These are phyloP conservation scores for Cliona cf. orientalis DNA, from an alignment of 37 sponge, comb jelly and placozoan species.

Conservation along the genomic window DNA sequence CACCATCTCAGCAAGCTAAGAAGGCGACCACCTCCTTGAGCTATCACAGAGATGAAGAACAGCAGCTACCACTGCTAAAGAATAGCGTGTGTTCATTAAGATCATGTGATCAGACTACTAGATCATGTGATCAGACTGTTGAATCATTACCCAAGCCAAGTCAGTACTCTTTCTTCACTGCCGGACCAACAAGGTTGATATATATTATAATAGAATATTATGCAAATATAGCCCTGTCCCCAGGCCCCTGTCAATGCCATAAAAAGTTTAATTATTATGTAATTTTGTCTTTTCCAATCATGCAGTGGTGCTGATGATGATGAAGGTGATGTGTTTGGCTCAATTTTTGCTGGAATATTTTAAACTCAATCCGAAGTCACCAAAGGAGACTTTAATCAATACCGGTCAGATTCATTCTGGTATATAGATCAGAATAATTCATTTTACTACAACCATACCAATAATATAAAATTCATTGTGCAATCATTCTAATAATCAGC, in stretches of 20 bases:
- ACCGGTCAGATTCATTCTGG: background rate
- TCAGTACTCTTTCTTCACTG: constrained; percentile 33
- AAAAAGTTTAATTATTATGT: background rate
- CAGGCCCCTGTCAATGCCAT: too few species aligned
- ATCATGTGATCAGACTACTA: too few species aligned
- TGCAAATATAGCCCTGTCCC: too few species aligned
- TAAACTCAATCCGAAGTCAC: background rate
- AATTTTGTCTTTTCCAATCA: background rate
- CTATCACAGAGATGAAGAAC: too few species aligned
- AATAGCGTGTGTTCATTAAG: too few species aligned
- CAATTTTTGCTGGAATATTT: constrained; percentile 53
- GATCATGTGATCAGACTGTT: too few species aligned
- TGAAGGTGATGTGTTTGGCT: constrained; percentile 31
- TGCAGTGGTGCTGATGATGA: constrained; percentile 13
- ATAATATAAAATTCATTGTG: background rate
- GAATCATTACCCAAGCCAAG: too few species aligned
- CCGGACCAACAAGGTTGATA: constrained; percentile 36
- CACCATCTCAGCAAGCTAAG: too few species aligned
- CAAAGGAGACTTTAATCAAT: background rate
- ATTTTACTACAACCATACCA: background rate
- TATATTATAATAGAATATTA: background rate
- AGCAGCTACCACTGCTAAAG: too few species aligned
- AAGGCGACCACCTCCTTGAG: too few species aligned
- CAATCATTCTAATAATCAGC: background rate
- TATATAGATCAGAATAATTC: background rate